Evolutionary conservation across 2,797 vertebrate species (phyloP), one percentile per base, ranked within the genome.

Genomic region (Dromococcyx pavoninus): DNA sequence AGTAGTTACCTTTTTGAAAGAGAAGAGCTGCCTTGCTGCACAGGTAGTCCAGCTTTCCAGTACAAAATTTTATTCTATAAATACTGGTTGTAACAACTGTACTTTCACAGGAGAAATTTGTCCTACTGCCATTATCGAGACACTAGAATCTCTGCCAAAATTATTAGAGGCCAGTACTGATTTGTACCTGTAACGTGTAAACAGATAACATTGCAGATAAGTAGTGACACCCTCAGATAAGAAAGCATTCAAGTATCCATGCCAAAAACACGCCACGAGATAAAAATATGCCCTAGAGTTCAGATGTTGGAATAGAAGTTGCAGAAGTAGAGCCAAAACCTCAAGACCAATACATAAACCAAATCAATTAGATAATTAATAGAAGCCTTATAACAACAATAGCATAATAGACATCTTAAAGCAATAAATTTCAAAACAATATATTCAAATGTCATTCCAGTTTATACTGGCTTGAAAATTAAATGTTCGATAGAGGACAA

Each of bases 71-170:
- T 41, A 33, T 53, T 77, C 35, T 41, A 65, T 44, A 62, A 78
- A 22, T 62, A 70, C 14, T 32, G 61, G 28, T 28, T 48, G 14
- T 39, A 75, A 11, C 65, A 77, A 65, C 37, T 41, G 8, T 96
- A 98, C 97, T 97, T 98, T 98, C 35, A 98, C 97, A 44, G 97
- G 97, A 53, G 97, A 98, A 18, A 98, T 97, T 96, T 98, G 98
- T 79, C 98, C 98, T 90, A 98, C 97, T 66, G 97, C 98, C 33
- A 88, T 98, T 94, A 98, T 97, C 94, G 98, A 98, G 91, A 97
- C 88, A 53, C 89, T 91, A 89, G 97, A 97, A 96, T 90, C 86
- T 33, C 86, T 84, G 9, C 72, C 91, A 71, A 90, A 96, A 89
- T 97, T 62, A 96, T 98, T 98, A 21, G 97, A 97, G 77, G 96